These are phyloP conservation scores for Toxotes chatareus DNA, from an alignment of 2,113 vertebrate genomes.

Conservation along the genomic window DNA sequence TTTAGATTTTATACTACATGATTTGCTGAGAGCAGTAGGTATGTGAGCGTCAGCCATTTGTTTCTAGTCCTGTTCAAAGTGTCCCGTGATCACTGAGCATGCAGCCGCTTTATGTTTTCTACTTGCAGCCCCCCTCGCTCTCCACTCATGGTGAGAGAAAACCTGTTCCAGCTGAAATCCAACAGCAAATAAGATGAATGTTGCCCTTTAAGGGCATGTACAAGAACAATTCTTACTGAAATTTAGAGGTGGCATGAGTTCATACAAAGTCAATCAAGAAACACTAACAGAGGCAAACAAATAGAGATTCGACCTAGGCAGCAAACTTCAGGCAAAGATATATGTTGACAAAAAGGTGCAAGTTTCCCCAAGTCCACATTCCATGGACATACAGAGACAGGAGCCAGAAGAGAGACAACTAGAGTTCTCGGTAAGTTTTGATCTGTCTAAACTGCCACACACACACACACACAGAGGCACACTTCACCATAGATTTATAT, in stretches of 20 bases:
- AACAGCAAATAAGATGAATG: neutral
- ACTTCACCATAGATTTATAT: slow-evolving; percentile 39
- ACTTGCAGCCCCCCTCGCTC: neutral
- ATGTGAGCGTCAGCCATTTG: neutral
- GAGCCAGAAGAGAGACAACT: neutral
- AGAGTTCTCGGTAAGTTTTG: neutral
- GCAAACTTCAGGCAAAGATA: slow-evolving; percentile 1
- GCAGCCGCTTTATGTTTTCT: neutral
- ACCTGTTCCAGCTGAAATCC: neutral
- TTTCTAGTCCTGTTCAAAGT: neutral
- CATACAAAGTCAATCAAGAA: slow-evolving; percentile 1
- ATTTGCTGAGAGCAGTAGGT: neutral
- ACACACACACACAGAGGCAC: neutral
- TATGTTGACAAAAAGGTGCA: neutral
- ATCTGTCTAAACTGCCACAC: neutral
- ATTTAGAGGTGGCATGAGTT: neutral
- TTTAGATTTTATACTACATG: neutral
- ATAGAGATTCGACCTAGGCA: neutral
- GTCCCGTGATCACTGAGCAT: neutral
- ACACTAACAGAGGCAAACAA: neutral
- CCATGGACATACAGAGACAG: neutral
- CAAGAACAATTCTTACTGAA: neutral
- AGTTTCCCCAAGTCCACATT: neutral
- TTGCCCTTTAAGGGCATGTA: neutral
- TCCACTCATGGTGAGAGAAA: neutral